Conservation (phyloP, 2,113 vertebrate species). For the Plotosus lineatus region DNA sequence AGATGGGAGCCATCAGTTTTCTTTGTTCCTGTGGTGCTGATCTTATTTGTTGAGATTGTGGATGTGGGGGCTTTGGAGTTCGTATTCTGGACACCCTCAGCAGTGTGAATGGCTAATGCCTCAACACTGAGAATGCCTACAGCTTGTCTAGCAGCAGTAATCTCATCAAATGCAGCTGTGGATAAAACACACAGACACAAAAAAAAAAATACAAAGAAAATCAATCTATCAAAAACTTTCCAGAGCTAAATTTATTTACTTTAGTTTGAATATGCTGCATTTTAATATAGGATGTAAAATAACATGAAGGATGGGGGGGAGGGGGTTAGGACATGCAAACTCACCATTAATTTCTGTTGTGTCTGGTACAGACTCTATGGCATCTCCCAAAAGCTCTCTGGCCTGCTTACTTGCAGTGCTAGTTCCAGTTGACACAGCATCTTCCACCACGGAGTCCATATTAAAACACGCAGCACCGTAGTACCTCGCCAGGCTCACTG, state of each 20-base stretch:
- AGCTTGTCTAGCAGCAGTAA: not conserved
- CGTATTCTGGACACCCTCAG: slow-evolving; percentile 44
- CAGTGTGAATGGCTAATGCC: slow-evolving; percentile 60
- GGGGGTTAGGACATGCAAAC: not conserved
- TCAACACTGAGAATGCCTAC: slow-evolving; percentile 52
- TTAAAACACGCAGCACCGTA: slow-evolving; percentile 73
- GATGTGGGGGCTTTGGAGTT: slow-evolving; percentile 45
- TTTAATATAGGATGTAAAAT: not conserved
- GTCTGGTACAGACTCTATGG: slow-evolving; percentile 61
- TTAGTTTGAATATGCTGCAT: not conserved
- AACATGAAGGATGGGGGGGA: not conserved
- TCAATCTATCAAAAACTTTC: not conserved
- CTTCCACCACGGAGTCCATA: slow-evolving; percentile 76
- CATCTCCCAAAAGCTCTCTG: slow-evolving; percentile 75
- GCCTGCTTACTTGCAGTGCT: slow-evolving; percentile 66
- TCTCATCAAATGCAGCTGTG: not conserved
- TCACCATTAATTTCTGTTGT: slow-evolving; percentile 69
- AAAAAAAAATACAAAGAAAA: not conserved
- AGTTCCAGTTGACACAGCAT: slow-evolving; percentile 70
- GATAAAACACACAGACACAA: slow-evolving; percentile 12
- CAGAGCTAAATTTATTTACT: not conserved
- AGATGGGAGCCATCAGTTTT: slow-evolving; percentile 53
- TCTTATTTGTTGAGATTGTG: slow-evolving; percentile 29
- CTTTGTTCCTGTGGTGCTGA: not conserved
- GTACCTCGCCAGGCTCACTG: slow-evolving; percentile 68